Evolutionary conservation across 2,797 vertebrate species (phyloP).

Genomic region (Oreonectes daqikongensis): DNA sequence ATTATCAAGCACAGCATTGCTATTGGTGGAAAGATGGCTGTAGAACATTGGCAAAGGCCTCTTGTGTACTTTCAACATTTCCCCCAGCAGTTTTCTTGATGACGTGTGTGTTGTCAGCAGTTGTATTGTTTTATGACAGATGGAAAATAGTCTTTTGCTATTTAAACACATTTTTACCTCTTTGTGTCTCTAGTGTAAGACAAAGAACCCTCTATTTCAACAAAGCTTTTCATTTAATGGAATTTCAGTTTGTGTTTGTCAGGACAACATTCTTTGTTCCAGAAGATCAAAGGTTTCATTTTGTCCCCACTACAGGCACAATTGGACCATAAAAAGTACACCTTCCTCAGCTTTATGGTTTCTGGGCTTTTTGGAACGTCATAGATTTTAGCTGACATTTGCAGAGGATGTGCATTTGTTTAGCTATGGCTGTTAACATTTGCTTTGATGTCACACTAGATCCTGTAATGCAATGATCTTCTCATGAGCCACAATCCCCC

Average conservation of each 20-base stretch:
- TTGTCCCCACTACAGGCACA: constrained; percentile 28
- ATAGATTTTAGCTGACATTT: constrained; percentile 45
- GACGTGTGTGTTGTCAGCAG: constrained; percentile 19
- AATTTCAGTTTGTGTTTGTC: background rate
- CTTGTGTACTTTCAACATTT: constrained; percentile 12
- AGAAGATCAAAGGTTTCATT: constrained; percentile 33
- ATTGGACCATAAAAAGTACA: constrained; percentile 19
- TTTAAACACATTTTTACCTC: background rate
- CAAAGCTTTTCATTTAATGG: background rate
- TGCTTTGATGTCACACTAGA: constrained; percentile 28
- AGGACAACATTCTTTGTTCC: background rate
- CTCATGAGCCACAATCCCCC: background rate
- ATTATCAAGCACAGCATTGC: constrained; percentile 15
- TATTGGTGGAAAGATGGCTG: background rate
- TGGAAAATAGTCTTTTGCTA: background rate
- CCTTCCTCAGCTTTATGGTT: constrained; percentile 18
- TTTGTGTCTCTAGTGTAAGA: background rate
- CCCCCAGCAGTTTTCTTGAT: constrained; percentile 21
- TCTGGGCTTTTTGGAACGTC: constrained; percentile 29
- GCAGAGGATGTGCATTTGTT: constrained; percentile 22
- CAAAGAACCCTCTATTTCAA: background rate
- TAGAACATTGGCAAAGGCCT: background rate
- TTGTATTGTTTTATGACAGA: constrained; percentile 21
- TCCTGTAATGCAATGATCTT: background rate
- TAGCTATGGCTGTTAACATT: constrained; percentile 45